phyloP scores from a whole-genome alignment of 1,140 invertebrate species.

The Papilio polyxenes region DNA sequence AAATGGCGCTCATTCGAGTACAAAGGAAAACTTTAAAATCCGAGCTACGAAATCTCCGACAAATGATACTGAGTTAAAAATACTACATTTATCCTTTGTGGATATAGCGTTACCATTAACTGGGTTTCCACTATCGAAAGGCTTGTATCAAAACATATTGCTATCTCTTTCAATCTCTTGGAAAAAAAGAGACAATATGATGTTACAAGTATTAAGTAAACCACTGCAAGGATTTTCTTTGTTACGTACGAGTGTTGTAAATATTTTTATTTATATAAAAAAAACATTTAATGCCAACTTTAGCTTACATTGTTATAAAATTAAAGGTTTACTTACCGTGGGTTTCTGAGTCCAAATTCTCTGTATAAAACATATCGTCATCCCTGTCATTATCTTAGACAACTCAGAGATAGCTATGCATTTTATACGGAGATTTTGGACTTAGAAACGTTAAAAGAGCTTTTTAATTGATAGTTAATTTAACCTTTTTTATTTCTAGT shows the following conservation, averaged over 20 bases:
- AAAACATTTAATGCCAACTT: too few species aligned
- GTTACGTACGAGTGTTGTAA: too few species aligned
- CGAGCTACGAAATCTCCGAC: not conserved
- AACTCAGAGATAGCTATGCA: too few species aligned
- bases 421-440: too few species aligned
- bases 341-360: too few species aligned
- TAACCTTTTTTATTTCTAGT: not conserved
- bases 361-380: too few species aligned
- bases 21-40: constrained; percentile 22
- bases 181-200: not conserved
- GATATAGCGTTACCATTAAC: not conserved
- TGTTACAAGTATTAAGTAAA: too few species aligned
- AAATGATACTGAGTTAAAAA: not conserved
- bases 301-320: not conserved
- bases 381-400: too few species aligned
- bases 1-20: constrained; percentile 9
- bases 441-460: too few species aligned
- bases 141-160: not conserved
- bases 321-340: not conserved
- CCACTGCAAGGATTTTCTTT: too few species aligned
- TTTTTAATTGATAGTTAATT: not conserved
- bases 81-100: not conserved
- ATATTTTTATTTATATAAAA: too few species aligned
- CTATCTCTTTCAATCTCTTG: not conserved
- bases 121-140: not conserved